Evolutionary conservation across 1,140 invertebrate genomes (phyloP).

Genomic region (Nephila pilipes): DNA sequence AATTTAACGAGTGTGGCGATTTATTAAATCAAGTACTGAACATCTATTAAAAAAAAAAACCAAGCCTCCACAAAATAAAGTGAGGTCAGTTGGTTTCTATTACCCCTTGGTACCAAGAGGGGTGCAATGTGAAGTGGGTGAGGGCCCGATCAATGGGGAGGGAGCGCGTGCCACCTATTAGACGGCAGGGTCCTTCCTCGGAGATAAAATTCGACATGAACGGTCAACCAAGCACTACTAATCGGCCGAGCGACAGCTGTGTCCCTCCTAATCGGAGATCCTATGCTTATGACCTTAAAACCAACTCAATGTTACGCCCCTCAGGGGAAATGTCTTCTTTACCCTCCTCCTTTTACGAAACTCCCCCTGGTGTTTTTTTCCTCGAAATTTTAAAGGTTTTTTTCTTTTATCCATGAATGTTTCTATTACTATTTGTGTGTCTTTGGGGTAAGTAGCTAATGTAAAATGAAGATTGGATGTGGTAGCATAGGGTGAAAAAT

Average conservation of each 20-base stretch:
- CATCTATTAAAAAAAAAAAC: background rate
- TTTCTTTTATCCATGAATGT: too few species aligned
- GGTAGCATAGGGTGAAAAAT: too few species aligned
- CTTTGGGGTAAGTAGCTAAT: too few species aligned
- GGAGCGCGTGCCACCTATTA: constrained; percentile 72
- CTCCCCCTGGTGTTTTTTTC: background rate
- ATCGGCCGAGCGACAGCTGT: constrained; percentile 70
- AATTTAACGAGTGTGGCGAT: background rate
- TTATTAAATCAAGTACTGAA: background rate
- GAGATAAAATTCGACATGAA: constrained; percentile 68
- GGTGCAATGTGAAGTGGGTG: background rate
- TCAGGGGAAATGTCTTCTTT: constrained; percentile 42
- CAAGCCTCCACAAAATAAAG: background rate
- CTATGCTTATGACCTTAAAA: constrained; percentile 74
- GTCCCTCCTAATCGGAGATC: constrained; percentile 60
- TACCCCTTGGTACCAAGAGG: constrained; percentile 40
- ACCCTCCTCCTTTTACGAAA: background rate
- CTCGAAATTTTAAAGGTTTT: background rate
- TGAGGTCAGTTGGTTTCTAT: background rate
- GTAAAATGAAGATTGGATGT: too few species aligned
- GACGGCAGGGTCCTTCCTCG: constrained; percentile 9
- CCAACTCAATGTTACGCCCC: constrained; percentile 58
- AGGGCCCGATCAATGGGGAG: constrained; percentile 26
- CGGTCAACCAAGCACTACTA: constrained; percentile 74
- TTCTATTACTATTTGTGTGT: too few species aligned